These are phyloP conservation scores for Heteropelma amictum DNA, from an alignment of 2,888 invertebrate species.

Conservation along the genomic window DNA sequence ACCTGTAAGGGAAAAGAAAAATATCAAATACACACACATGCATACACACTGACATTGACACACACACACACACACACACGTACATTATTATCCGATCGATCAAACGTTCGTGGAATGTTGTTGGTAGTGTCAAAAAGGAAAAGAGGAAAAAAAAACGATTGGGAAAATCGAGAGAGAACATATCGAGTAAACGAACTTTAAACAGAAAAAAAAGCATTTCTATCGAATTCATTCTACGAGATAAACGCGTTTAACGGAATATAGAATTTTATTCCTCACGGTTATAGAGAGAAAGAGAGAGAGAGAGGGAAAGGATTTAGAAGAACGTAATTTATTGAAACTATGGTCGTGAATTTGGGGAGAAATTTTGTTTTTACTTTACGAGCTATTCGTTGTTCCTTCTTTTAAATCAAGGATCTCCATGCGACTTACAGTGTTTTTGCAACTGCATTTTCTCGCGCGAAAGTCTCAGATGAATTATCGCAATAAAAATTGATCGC, in stretches of 20 bases:
- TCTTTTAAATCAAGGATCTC: not conserved
- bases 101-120: slow-evolving; percentile 36
- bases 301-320: not conserved
- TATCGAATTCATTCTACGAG: slow-evolving; percentile 38
- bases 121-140: not conserved
- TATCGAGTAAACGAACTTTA: slow-evolving; percentile 27
- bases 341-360: slow-evolving; percentile 24
- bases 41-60: slow-evolving; percentile 43
- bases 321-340: slow-evolving; percentile 34
- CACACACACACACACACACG: slow-evolving; percentile 47
- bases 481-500: too few species aligned
- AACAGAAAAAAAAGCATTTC: slow-evolving; percentile 20
- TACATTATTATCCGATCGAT: slow-evolving; percentile 48
- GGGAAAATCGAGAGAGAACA: slow-evolving; percentile 34
- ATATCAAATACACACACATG: slow-evolving; percentile 27
- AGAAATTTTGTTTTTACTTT: slow-evolving; percentile 15
- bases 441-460: too few species aligned
- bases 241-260: slow-evolving; percentile 35
- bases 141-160: slow-evolving; percentile 5
- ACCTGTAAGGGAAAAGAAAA: slow-evolving; percentile 44
- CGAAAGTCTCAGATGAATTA: too few species aligned
- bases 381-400: not conserved
- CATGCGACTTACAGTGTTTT: too few species aligned
- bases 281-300: not conserved
- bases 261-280: slow-evolving; percentile 46